Conservation (phyloP, 2,888 invertebrate genomes). For the Cantharis flavilabris region DNA sequence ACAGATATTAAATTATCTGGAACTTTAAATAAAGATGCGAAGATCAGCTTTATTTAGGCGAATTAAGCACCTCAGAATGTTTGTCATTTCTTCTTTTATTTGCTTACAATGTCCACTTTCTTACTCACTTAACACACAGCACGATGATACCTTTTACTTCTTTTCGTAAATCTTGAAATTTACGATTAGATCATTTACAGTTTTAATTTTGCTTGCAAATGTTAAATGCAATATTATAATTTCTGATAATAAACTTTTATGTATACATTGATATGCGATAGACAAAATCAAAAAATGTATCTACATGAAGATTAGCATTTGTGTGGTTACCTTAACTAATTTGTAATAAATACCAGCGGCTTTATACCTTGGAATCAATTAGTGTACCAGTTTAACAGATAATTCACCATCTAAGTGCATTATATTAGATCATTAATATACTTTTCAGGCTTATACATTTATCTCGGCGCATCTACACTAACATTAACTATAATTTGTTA, state of each 20-base stretch:
- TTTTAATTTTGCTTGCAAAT: background rate
- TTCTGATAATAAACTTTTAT: background rate
- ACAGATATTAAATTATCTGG: too few relatives aligned
- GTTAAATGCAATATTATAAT: background rate
- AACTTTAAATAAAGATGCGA: too few relatives aligned
- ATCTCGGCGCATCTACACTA: constrained; percentile 19
- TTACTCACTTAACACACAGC: background rate
- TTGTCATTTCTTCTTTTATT: background rate
- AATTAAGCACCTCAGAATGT: too few relatives aligned
- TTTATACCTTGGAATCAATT: constrained; percentile 38
- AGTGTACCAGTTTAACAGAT: constrained; percentile 41
- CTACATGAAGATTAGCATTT: background rate
- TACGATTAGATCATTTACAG: too few relatives aligned
- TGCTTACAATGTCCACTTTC: background rate
- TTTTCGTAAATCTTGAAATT: background rate
- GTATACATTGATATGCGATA: background rate
- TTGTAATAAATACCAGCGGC: constrained; percentile 41
- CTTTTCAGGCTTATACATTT: constrained; percentile 23
- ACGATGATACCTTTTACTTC: background rate
- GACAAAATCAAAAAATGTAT: background rate
- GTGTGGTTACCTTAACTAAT: constrained; percentile 37
- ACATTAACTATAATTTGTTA: constrained; percentile 36
- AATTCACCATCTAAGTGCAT: constrained; percentile 36
- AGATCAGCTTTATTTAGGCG: too few relatives aligned
- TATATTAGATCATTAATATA: constrained; percentile 19